Evolutionary conservation across 2,113 vertebrate genomes (phyloP).

Genomic region (Lepus timidus): DNA sequence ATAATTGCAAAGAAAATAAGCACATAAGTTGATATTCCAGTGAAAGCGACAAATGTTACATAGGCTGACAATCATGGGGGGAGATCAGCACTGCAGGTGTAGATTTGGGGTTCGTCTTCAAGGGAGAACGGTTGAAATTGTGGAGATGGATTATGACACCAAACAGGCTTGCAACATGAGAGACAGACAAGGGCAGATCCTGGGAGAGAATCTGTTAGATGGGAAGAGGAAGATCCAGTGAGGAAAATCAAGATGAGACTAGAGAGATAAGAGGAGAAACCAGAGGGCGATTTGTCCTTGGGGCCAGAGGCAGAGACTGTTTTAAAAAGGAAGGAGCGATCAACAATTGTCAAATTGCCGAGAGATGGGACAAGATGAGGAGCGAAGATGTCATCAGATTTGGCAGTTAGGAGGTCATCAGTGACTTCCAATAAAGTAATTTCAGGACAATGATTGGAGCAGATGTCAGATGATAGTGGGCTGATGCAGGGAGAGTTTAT

Average conservation of each 20-base stretch:
- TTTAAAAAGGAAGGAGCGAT: constrained; percentile 18
- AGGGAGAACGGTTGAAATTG: not conserved
- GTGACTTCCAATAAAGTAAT: constrained; percentile 65
- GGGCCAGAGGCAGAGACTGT: constrained; percentile 29
- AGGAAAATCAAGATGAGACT: constrained; percentile 25
- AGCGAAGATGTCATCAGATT: constrained; percentile 50
- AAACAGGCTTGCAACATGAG: constrained; percentile 23
- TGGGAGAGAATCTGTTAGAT: not conserved
- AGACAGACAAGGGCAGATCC: not conserved
- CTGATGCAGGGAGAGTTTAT: constrained; percentile 56
- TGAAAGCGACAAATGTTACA: not conserved
- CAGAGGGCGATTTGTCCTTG: constrained; percentile 44
- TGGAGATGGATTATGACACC: not conserved
- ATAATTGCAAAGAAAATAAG: not conserved
- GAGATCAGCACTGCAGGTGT: not conserved
- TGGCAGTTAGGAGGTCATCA: constrained; percentile 56
- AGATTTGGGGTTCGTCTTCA: not conserved
- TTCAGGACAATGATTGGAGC: constrained; percentile 52
- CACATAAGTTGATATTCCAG: not conserved
- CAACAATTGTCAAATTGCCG: constrained; percentile 24
- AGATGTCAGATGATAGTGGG: constrained; percentile 59
- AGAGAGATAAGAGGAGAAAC: constrained; percentile 51
- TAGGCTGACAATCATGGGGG: not conserved
- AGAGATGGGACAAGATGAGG: constrained; percentile 7
- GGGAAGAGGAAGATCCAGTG: not conserved